Percentiles rank a stretch among this genome's conserved stretches.
Evolutionary conservation across 2,888 invertebrate species (phyloP).

Genomic region (Deroplatys truncata): DNA sequence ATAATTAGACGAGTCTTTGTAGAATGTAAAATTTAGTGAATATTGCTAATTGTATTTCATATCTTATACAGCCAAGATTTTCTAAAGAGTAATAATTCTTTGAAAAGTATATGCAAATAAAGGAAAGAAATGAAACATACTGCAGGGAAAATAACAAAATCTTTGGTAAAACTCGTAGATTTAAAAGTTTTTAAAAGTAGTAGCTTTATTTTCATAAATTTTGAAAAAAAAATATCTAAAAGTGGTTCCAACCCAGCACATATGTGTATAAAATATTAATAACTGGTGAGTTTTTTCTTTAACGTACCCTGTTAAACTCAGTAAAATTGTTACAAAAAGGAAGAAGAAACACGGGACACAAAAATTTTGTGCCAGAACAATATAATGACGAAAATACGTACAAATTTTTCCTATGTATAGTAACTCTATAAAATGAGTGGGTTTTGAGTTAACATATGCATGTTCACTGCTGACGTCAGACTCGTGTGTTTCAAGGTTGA

Average conservation of each 20-base stretch:
- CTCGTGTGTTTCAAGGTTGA: slow-evolving; percentile 27
- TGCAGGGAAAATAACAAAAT: neutral
- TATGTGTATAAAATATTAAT: slow-evolving; percentile 6
- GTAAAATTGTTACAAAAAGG: neutral
- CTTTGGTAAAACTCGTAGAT: neutral
- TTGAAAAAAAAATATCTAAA: neutral
- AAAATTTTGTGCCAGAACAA: neutral
- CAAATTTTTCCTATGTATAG: slow-evolving; percentile 31
- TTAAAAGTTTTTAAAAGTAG: neutral
- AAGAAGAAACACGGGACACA: neutral
- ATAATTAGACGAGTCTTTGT: neutral
- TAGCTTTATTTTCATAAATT: neutral
- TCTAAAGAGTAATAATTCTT: neutral
- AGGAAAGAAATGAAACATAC: neutral
- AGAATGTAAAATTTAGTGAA: neutral
- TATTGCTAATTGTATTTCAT: neutral
- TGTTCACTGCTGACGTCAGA: slow-evolving; percentile 19
- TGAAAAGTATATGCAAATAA: neutral
- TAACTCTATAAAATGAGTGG: slow-evolving; percentile 21
- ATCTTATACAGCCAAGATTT: neutral
- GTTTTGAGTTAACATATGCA: slow-evolving; percentile 20
- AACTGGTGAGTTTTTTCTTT: neutral
- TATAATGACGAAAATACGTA: slow-evolving; percentile 27
- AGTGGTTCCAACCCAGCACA: slow-evolving; percentile 20
- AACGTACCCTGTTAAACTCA: neutral